These are phyloP conservation scores for Syngnathus scovelli DNA, from an alignment of 2,113 vertebrate species.

Conservation along the genomic window DNA sequence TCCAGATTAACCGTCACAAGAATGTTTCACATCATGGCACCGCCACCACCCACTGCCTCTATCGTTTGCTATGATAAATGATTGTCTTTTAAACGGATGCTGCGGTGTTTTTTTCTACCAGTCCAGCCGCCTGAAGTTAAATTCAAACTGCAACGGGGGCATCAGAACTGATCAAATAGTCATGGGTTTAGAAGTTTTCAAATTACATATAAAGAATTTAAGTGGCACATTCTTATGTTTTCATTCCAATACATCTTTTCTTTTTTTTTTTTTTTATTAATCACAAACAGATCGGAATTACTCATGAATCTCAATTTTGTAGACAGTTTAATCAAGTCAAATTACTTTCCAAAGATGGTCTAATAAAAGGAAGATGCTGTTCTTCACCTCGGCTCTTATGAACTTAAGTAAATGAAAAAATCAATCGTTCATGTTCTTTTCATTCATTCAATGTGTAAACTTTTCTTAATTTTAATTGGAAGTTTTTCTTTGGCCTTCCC, in stretches of 20 bases:
- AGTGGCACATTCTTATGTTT: neutral
- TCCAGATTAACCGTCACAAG: slow-evolving; percentile 19
- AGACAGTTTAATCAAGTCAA: neutral
- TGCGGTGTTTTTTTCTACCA: slow-evolving; percentile 17
- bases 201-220: neutral
- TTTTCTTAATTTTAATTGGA: neutral
- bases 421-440: neutral
- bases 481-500: slow-evolving; percentile 13
- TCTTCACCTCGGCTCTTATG: neutral
- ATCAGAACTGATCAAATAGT: neutral
- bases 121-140: slow-evolving; percentile 15
- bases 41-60: slow-evolving; percentile 12
- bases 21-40: slow-evolving; percentile 25
- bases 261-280: neutral
- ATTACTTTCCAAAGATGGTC: neutral
- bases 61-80: slow-evolving; percentile 31
- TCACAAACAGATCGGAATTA: neutral
- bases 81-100: slow-evolving; percentile 17
- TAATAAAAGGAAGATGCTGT: neutral
- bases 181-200: neutral
- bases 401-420: neutral
- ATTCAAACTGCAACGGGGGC: neutral
- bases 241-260: neutral
- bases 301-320: neutral
- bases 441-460: neutral